A percentile compares a stretch with the other conserved stretches of the same genome.
These are phyloP conservation scores for Manis javanica DNA, from an alignment of 2,797 vertebrate species.

Conservation along the genomic window DNA sequence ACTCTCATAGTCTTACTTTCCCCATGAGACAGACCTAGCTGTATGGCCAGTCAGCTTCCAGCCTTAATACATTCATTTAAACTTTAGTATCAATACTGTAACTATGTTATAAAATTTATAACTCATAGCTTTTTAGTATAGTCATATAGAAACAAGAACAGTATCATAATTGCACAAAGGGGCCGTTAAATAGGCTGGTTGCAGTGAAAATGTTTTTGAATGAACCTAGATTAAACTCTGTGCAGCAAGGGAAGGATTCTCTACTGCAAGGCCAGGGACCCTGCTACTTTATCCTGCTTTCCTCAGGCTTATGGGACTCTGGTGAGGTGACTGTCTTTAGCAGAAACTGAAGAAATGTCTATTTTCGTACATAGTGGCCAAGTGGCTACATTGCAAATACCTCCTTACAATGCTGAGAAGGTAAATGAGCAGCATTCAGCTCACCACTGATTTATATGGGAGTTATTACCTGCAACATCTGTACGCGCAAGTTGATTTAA, in stretches of 20 bases:
- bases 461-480: slow-evolving; percentile 41
- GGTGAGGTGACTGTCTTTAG: background rate
- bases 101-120: slow-evolving; percentile 65
- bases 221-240: background rate
- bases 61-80: background rate
- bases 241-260: background rate
- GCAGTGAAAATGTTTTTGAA: background rate
- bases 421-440: background rate
- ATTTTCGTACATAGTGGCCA: background rate
- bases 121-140: slow-evolving; percentile 55
- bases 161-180: slow-evolving; percentile 42
- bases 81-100: slow-evolving; percentile 61
- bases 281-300: background rate
- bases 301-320: background rate
- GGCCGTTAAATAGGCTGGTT: background rate
- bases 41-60: background rate
- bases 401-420: background rate
- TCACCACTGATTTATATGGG: slow-evolving; percentile 42
- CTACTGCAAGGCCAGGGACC: background rate
- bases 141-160: slow-evolving; percentile 38
- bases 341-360: background rate
- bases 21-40: background rate
- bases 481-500: slow-evolving; percentile 19
- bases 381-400: background rate
- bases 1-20: background rate